Evolutionary conservation across 2,888 invertebrate species (phyloP).

Genomic region (Gnatocerus cornutus): DNA sequence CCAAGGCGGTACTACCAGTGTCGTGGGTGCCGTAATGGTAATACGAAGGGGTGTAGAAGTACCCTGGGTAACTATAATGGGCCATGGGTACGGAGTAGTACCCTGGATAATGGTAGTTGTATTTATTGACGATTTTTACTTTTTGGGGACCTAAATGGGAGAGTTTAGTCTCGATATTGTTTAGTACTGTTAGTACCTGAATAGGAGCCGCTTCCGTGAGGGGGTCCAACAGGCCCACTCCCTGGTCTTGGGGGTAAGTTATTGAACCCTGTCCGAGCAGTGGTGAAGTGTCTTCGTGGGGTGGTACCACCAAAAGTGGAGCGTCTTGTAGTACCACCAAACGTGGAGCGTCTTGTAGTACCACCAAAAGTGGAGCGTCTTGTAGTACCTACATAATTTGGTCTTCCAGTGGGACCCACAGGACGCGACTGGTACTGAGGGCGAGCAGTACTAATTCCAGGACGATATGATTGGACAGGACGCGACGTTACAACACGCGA

Average conservation of each 20-base stretch:
- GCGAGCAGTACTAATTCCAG: conserved; percentile 1
- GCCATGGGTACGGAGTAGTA: conserved; percentile 30
- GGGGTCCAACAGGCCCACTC: conserved; percentile 16
- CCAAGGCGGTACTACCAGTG: conserved; percentile 62
- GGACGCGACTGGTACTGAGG: not conserved
- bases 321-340: no score
- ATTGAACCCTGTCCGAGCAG: conserved; percentile 12
- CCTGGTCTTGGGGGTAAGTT: conserved; percentile 31
- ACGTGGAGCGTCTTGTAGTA: no score
- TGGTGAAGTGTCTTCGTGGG: conserved; percentile 14
- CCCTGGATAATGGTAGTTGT: conserved; percentile 44
- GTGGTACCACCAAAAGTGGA: not conserved
- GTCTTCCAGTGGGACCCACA: not conserved
- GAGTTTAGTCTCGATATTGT: no score
- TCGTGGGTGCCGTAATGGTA: conserved; percentile 56
- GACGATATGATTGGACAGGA: conserved; percentile 1
- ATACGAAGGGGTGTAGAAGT: conserved; percentile 20
- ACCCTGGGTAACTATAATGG: conserved; percentile 24
- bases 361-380: not conserved
- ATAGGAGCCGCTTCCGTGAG: not conserved
- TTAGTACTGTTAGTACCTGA: conserved; percentile 2
- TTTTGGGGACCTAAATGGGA: conserved; percentile 31
- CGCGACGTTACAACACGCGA: not conserved
- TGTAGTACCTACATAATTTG: not conserved
- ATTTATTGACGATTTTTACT: conserved; percentile 32